Conservation (phyloP, 64 coral and sea anemone species). For the Stichodactyla helianthus region DNA sequence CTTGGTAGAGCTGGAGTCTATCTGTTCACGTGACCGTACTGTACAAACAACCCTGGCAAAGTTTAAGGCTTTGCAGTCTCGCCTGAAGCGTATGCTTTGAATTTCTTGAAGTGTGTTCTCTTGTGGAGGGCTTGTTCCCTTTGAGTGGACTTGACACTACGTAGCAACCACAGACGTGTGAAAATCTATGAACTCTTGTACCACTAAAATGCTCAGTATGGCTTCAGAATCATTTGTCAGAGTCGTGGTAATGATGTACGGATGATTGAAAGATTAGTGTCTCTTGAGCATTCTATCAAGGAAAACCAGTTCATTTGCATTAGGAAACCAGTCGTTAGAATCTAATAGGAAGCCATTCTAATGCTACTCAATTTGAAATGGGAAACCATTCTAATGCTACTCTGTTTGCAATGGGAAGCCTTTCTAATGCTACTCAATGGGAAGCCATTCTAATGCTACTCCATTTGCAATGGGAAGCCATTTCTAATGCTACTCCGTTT, state of each 20-base stretch:
- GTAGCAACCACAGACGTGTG: neutral
- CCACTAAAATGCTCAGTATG: neutral
- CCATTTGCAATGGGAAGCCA: neutral
- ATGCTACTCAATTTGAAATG: neutral
- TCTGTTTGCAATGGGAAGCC: too few species aligned
- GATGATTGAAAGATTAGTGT: neutral
- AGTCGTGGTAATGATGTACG: neutral
- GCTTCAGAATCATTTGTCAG: neutral
- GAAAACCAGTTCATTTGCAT: neutral
- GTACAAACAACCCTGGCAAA: constrained; percentile 74
- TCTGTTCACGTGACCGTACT: constrained; percentile 80
- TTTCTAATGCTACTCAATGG: too few species aligned
- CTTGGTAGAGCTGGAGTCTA: constrained; percentile 92
- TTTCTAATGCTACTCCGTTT: neutral
- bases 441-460: too few species aligned
- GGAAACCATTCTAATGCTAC: neutral
- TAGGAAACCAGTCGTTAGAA: too few species aligned
- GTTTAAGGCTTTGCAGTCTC: constrained; percentile 77
- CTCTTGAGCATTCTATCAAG: neutral
- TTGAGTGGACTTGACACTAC: neutral
- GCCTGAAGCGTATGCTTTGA: constrained; percentile 58
- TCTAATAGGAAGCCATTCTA: neutral
- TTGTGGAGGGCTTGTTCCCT: neutral
- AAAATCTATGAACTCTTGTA: neutral
- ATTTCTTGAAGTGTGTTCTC: neutral